Conservation (phyloP, 2,113 vertebrate species). For the Myiozetetes cayanensis region DNA sequence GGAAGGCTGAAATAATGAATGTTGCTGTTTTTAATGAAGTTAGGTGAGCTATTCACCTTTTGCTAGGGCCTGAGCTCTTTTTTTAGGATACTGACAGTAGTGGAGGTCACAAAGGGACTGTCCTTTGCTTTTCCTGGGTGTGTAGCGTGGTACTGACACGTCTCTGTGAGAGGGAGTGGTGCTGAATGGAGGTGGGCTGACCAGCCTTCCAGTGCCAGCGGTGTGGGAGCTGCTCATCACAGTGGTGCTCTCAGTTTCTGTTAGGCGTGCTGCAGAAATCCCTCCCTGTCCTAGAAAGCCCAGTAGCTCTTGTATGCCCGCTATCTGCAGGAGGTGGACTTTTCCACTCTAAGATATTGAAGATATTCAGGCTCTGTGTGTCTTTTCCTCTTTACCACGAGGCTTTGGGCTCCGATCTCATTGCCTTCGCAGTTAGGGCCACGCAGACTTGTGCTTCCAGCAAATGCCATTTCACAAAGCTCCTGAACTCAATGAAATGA, state of each 20-base stretch:
- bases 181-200: not conserved
- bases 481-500: not conserved
- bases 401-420: not conserved
- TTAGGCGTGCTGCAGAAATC: not conserved
- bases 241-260: not conserved
- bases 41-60: slow-evolving; percentile 26
- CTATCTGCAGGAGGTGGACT: not conserved
- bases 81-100: not conserved
- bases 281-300: not conserved
- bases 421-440: not conserved
- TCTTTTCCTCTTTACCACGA: not conserved
- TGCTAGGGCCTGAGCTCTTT: not conserved
- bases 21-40: slow-evolving; percentile 10
- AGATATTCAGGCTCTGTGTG: not conserved
- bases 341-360: not conserved
- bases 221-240: not conserved
- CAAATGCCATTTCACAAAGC: not conserved
- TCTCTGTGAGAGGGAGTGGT: not conserved
- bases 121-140: not conserved
- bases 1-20: slow-evolving; percentile 40
- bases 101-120: not conserved
- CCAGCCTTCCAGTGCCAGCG: not conserved
- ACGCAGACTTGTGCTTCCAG: not conserved
- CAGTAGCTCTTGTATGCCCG: not conserved
- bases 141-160: accelerated